phyloP scores from a whole-genome alignment of 2,797 vertebrate genomes.

The Anniella stebbinsi region DNA sequence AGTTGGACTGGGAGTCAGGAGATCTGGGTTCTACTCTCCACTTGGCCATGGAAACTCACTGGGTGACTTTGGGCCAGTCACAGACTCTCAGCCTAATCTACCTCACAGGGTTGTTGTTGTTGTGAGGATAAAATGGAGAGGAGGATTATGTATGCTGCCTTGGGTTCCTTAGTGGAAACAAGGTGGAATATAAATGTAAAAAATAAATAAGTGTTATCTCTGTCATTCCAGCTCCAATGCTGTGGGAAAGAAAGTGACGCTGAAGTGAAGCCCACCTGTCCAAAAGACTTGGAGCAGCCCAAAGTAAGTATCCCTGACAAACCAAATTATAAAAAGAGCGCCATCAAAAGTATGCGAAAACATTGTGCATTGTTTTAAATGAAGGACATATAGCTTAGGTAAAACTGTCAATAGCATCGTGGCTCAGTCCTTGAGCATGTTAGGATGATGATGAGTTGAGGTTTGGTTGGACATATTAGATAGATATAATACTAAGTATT shows the following conservation, averaged over 20 bases:
- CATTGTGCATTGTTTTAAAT: neutral
- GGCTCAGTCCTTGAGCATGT: neutral
- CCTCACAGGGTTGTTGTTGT: no score
- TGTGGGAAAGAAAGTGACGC: constrained; percentile 80
- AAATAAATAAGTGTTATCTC: neutral
- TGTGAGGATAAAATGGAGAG: no score
- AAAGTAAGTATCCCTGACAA: constrained; percentile 72
- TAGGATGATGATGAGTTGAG: neutral
- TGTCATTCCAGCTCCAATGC: constrained; percentile 78
- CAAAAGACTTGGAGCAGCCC: constrained; percentile 76
- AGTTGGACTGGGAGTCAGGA: no score
- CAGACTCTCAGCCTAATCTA: no score
- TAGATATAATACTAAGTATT: neutral
- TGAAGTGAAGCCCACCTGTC: constrained; percentile 74
- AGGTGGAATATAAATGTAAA: no score
- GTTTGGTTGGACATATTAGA: neutral
- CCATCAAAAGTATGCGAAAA: neutral
- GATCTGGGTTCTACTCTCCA: no score
- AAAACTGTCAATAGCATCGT: neutral
- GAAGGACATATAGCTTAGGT: neutral
- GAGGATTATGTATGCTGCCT: no score
- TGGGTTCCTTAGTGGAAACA: no score
- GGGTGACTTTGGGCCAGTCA: no score
- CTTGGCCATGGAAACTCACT: no score
- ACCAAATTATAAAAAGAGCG: neutral